phyloP scores from a whole-genome alignment of 2,113 vertebrate species.

The Athene cunicularia region DNA sequence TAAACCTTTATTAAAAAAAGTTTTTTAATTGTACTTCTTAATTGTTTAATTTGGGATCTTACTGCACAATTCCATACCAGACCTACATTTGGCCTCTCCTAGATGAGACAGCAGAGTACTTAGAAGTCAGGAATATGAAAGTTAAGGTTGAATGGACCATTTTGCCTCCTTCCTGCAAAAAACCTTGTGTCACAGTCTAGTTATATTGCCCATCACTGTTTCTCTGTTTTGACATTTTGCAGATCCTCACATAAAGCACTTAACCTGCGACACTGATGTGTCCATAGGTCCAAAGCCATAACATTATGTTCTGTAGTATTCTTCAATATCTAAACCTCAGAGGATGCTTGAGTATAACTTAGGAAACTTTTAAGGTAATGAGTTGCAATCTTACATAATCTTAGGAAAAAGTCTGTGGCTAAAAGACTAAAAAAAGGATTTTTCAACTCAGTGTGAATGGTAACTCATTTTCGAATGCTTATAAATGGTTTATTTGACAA shows the following conservation, averaged over 20 bases:
- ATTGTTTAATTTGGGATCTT: slow-evolving; percentile 1
- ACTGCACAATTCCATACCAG: background rate
- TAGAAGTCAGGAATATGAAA: background rate
- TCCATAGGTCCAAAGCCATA: background rate
- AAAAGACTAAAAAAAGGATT: background rate
- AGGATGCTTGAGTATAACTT: background rate
- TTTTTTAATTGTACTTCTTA: slow-evolving; percentile 26
- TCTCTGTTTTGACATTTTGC: background rate
- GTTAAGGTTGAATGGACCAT: background rate
- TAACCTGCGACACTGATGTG: background rate
- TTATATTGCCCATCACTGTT: background rate
- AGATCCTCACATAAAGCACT: background rate
- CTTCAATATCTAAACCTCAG: background rate
- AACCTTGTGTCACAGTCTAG: background rate
- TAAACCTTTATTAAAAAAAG: slow-evolving; percentile 34
- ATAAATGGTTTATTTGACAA: background rate
- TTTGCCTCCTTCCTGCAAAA: background rate
- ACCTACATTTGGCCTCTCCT: background rate
- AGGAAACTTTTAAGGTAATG: background rate
- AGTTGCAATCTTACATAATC: background rate
- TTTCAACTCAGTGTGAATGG: background rate
- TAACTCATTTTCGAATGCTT: background rate
- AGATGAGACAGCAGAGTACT: background rate
- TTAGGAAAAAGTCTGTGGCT: background rate
- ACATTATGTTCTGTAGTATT: background rate